Conservation (phyloP, 2,797 vertebrate species). For the Sebastes goodei region DNA sequence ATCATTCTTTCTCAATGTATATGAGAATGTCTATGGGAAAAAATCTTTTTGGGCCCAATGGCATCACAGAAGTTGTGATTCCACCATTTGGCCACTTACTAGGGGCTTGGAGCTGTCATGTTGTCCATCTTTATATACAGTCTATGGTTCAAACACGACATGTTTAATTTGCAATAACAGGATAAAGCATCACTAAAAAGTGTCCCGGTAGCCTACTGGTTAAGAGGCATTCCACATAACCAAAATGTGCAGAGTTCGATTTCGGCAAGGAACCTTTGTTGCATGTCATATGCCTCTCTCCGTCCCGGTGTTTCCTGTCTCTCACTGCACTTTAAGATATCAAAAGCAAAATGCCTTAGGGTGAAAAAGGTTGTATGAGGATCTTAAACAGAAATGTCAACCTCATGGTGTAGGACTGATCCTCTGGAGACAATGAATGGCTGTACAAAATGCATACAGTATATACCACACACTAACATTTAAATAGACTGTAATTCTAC, state of each 20-base stretch:
- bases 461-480: neutral
- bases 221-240: neutral
- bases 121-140: too few species aligned
- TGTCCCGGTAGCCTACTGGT: neutral
- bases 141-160: too few species aligned
- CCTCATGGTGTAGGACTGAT: neutral
- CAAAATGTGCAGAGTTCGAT: neutral
- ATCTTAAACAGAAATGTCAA: neutral
- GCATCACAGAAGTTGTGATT: too few species aligned
- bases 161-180: neutral
- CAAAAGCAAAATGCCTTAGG: neutral
- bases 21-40: too few species aligned
- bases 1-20: too few species aligned
- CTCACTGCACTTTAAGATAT: neutral
- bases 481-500: neutral
- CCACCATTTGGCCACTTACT: too few species aligned
- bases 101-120: too few species aligned
- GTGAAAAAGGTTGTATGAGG: neutral
- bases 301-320: neutral
- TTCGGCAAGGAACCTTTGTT: neutral
- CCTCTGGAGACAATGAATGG: neutral
- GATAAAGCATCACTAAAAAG: neutral
- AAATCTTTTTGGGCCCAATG: too few species aligned
- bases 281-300: neutral
- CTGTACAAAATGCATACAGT: neutral